These are phyloP conservation scores for Drosophila malerkotliana DNA, from an alignment of 1,140 invertebrate genomes.

Conservation along the genomic window DNA sequence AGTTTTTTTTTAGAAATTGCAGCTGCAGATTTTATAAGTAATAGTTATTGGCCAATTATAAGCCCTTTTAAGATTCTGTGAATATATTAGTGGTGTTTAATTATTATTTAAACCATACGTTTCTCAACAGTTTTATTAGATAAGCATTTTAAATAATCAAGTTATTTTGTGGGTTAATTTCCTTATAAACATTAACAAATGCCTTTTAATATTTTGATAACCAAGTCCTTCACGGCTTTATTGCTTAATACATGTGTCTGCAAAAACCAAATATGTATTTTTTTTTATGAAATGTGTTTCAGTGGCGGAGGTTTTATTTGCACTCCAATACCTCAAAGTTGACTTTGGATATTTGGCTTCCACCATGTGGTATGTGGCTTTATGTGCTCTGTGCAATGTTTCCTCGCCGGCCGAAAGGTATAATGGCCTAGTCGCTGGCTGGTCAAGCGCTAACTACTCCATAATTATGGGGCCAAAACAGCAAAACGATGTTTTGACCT, in stretches of 20 bases:
- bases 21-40: background rate
- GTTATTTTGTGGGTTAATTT: constrained; percentile 13
- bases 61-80: background rate
- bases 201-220: constrained; percentile 5
- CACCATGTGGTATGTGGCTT: background rate
- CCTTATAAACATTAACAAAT: background rate
- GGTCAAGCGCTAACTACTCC: constrained; percentile 61
- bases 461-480: constrained; percentile 51
- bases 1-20: background rate
- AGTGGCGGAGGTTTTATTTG: constrained; percentile 17
- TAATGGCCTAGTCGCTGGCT: constrained; percentile 37
- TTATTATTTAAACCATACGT: background rate
- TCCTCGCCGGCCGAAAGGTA: background rate
- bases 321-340: constrained; percentile 12
- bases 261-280: constrained; percentile 1
- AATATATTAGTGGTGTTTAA: background rate
- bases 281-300: constrained; percentile 17
- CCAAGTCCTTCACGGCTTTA: constrained; percentile 14
- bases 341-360: constrained; percentile 14
- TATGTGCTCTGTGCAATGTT: constrained; percentile 36
- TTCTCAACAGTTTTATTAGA: background rate
- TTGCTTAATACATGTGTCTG: background rate
- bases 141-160: background rate
- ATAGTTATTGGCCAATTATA: background rate
- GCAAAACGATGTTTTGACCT: constrained; percentile 30